Base-by-base conservation (phyloP, 2,797 vertebrate species). In the Thalassophryne amazonica region DNA sequence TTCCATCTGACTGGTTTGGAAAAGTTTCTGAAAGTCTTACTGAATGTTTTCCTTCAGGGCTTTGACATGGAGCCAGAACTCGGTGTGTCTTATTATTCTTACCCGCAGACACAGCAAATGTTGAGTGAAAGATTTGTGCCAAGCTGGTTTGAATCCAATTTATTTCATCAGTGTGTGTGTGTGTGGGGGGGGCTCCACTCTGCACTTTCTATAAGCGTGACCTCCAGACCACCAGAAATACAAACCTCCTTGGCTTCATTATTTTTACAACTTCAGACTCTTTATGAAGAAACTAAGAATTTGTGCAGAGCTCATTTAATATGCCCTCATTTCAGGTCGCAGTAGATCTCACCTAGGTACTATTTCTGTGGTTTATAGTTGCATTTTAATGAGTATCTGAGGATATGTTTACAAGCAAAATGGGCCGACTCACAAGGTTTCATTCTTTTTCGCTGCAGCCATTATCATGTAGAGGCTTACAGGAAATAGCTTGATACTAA, bases 241-340 rank as follows among this genome's bases (percentile, higher is more conserved):
- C 45, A 54, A 60, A 81, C 73, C 69, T 69, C 48, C 22, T 67
- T 87, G 82, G 87, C 84, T 85, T 89, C 83, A 79, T 88, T 85
- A 86, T 59, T 84, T 84, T 83, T 69, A 73, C 54, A 61, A 56
- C 37, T 51, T 49, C 28, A 64, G 30, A 67, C 47, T 60, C 41
- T 70, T 63, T 45, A 41, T 40, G 24, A 30, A 35, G 57, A 77
- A 72, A 74, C 65, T 13, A 33, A 45, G 32, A 25, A 36, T 50
- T 54, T 27, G 66, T 30, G 17, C 43, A 34, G 17, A 33, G 34
- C 43, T 41, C 3, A 9, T 49, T 80, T 86, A n/a, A 78, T 71
- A 74, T 25, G 29, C 19, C 18, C 37, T 7, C 41, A 4, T 56
- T 52, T 66, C 8, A 9, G 34, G 53, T 73, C 46, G 47, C 54